Percentiles rank a stretch among this genome's conserved stretches.
phyloP scores from a whole-genome alignment of 2,888 invertebrate species.

The Venustoraphidia nigricollis region DNA sequence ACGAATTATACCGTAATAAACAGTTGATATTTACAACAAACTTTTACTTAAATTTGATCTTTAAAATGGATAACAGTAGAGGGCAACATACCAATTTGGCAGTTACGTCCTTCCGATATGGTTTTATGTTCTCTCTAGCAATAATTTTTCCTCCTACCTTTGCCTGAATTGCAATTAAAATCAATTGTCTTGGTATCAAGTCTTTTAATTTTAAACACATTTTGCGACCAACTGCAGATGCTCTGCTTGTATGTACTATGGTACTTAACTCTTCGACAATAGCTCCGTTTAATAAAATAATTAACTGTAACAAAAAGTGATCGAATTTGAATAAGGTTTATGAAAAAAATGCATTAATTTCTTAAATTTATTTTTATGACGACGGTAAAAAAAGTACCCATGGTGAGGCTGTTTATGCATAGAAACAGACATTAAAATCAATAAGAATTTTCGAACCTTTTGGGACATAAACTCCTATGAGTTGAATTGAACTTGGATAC shows the following conservation, averaged over 20 bases:
- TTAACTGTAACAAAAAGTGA: conserved; percentile 38
- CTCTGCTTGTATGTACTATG: conserved; percentile 60
- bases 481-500: no score
- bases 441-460: no score
- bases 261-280: conserved; percentile 70
- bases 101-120: conserved; percentile 84
- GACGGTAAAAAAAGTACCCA: no score
- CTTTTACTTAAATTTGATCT: not conserved
- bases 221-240: conserved; percentile 43
- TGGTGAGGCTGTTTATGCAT: no score
- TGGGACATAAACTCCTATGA: no score
- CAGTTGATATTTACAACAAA: not conserved
- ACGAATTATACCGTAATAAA: not conserved
- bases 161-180: conserved; percentile 79
- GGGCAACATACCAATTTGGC: conserved; percentile 65
- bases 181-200: conserved; percentile 77
- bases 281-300: conserved; percentile 62
- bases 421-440: no score
- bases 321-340: conserved; percentile 14
- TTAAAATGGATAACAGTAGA: not conserved
- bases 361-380: not conserved
- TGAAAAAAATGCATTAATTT: not conserved
- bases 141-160: conserved; percentile 60
- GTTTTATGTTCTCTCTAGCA: conserved; percentile 72
- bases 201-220: conserved; percentile 65